These are phyloP conservation scores for Amblyopsis rosae DNA, from an alignment of 2,113 vertebrate genomes.

Conservation along the genomic window DNA sequence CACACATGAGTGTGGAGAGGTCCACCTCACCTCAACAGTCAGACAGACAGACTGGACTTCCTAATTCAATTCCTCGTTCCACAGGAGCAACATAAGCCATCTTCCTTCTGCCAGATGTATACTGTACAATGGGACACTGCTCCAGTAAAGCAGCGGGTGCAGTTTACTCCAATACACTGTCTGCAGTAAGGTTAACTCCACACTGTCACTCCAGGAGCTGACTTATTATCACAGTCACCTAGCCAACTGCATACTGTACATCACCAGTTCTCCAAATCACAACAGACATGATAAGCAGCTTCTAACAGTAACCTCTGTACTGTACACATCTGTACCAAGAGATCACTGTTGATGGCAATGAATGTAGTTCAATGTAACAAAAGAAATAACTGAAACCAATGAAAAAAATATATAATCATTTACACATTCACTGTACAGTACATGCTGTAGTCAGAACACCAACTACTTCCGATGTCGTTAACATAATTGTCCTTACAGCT, in stretches of 20 bases:
- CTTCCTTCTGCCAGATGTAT: constrained; percentile 59
- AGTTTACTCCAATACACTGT: constrained; percentile 32
- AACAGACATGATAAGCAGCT: background rate
- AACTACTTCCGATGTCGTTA: constrained; percentile 28
- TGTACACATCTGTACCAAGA: background rate
- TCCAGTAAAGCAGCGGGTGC: constrained; percentile 4
- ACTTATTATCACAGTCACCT: constrained; percentile 13
- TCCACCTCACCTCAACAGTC: constrained; percentile 59
- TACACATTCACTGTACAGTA: background rate
- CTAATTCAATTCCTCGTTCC: constrained; percentile 52
- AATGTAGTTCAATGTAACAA: too few species aligned
- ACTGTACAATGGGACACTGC: constrained; percentile 35
- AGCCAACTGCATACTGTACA: constrained; percentile 16
- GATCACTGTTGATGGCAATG: background rate
- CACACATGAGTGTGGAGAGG: constrained; percentile 34
- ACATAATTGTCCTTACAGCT: constrained; percentile 20
- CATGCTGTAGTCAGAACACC: constrained; percentile 11
- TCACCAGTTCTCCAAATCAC: constrained; percentile 6
- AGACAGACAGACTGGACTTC: constrained; percentile 31
- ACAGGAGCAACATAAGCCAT: constrained; percentile 35
- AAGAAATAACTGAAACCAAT: too few species aligned
- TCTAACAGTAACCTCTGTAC: background rate
- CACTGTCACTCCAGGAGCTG: constrained; percentile 1
- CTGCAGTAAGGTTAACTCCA: background rate
- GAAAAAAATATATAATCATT: too few species aligned